phyloP scores from a whole-genome alignment of 2,888 invertebrate genomes.

The Yponomeuta plumbellus region DNA sequence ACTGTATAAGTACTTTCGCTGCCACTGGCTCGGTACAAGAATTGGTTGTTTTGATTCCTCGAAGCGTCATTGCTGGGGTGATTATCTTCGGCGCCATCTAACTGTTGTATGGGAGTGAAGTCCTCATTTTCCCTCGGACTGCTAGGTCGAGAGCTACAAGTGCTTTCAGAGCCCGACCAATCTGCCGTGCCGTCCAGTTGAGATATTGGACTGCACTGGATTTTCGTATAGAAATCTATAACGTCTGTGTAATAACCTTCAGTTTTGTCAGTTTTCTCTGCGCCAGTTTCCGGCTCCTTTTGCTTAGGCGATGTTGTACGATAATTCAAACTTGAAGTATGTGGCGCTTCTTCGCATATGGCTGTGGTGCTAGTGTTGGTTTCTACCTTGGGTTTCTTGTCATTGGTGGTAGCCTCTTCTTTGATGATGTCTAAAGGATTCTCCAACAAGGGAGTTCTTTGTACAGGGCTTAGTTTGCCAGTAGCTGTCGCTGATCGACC shows the following conservation, averaged over 20 bases:
- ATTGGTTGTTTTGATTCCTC: constrained; percentile 59
- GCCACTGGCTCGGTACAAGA: constrained; percentile 66
- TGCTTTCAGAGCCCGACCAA: constrained; percentile 76
- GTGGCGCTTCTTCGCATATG: constrained; percentile 57
- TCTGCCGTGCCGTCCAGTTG: constrained; percentile 84
- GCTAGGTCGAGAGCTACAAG: constrained; percentile 62
- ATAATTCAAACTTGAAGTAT: constrained; percentile 65
- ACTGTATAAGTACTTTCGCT: constrained; percentile 68
- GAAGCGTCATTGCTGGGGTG: constrained; percentile 49
- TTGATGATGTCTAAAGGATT: constrained; percentile 55
- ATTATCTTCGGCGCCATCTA: constrained; percentile 83
- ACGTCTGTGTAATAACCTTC: constrained; percentile 68
- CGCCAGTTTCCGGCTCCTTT: constrained; percentile 47
- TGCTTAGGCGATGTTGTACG: constrained; percentile 56
- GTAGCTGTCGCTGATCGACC: constrained; percentile 62
- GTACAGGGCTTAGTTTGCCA: constrained; percentile 62
- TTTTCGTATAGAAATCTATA: constrained; percentile 73
- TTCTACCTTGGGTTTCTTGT: constrained; percentile 57
- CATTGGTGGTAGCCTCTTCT: constrained; percentile 42
- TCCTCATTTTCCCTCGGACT: constrained; percentile 58
- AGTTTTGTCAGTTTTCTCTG: constrained; percentile 56
- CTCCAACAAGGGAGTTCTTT: constrained; percentile 46
- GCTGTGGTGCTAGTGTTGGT: constrained; percentile 34
- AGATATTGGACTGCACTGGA: constrained; percentile 77
- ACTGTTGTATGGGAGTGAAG: constrained; percentile 77